phyloP scores from a whole-genome alignment of 64 coral and sea anemone genomes.

The Platygyra sinensis region DNA sequence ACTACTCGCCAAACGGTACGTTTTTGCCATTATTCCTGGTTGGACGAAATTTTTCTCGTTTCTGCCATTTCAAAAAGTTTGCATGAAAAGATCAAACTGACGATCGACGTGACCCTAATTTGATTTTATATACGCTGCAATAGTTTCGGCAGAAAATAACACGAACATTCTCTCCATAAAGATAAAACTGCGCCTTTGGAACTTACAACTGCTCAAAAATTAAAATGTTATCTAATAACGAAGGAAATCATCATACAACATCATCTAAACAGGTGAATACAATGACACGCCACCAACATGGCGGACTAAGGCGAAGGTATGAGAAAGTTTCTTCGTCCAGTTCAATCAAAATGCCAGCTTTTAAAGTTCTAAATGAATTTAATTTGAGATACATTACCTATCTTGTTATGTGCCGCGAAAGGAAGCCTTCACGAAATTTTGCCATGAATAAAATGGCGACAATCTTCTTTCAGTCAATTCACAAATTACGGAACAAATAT shows the following conservation, averaged over 20 bases:
- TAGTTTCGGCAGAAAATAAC: too few species aligned
- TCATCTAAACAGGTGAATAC: neutral
- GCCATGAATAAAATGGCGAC: neutral
- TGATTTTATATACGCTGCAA: neutral
- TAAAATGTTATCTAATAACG: neutral
- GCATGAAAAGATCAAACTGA: neutral
- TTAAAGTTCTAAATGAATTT: neutral
- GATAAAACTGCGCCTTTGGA: neutral
- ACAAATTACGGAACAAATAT: constrained; percentile 12
- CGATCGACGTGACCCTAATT: neutral
- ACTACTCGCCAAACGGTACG: neutral
- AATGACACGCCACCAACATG: constrained; percentile 38
- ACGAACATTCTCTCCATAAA: neutral
- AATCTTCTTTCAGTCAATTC: neutral
- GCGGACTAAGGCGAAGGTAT: neutral
- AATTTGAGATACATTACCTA: neutral
- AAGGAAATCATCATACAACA: neutral
- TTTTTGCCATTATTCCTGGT: too few species aligned
- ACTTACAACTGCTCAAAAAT: neutral
- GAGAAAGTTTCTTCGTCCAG: neutral
- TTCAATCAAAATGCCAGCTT: neutral
- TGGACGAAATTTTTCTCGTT: neutral
- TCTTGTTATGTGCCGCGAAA: neutral
- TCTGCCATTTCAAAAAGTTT: neutral
- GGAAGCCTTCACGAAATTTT: neutral